A percentile compares a stretch with the other conserved stretches of the same genome.
Conservation (phyloP, 2,113 vertebrate genomes). For the Heliornis fulica region DNA sequence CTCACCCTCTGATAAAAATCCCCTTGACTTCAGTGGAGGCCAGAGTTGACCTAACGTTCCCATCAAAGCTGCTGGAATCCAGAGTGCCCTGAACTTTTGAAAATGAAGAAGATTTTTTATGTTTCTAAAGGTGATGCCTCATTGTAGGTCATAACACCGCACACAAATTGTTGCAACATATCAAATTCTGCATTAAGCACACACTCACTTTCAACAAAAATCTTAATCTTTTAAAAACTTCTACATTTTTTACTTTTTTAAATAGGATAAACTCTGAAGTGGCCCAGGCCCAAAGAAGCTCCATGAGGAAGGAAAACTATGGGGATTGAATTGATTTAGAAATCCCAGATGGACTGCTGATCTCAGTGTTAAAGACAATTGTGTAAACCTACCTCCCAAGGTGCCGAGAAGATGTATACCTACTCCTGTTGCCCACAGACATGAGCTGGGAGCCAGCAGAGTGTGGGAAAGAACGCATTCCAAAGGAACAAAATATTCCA, state of each 20-base stretch:
- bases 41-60: background rate
- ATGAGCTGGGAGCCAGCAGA: background rate
- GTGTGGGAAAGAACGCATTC: background rate
- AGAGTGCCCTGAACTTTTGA: background rate
- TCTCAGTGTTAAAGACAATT: background rate
- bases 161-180: background rate
- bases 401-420: accelerated
- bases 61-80: background rate
- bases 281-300: background rate
- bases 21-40: background rate
- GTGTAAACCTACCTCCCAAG: background rate
- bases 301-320: background rate
- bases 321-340: background rate
- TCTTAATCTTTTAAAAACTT: accelerated
- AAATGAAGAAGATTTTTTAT: background rate
- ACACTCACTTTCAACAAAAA: background rate
- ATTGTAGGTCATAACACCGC: background rate
- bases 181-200: background rate
- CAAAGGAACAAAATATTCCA: background rate
- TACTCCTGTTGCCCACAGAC: background rate
- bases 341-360: background rate
- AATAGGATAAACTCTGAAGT: background rate
- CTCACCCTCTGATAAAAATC: background rate
- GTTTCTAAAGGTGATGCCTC: background rate
- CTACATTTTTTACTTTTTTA: background rate